A percentile compares a stretch with the other conserved stretches of the same genome.
phyloP scores from a whole-genome alignment of 2,797 vertebrate genomes.

The Phrynocephalus vlangalii region DNA sequence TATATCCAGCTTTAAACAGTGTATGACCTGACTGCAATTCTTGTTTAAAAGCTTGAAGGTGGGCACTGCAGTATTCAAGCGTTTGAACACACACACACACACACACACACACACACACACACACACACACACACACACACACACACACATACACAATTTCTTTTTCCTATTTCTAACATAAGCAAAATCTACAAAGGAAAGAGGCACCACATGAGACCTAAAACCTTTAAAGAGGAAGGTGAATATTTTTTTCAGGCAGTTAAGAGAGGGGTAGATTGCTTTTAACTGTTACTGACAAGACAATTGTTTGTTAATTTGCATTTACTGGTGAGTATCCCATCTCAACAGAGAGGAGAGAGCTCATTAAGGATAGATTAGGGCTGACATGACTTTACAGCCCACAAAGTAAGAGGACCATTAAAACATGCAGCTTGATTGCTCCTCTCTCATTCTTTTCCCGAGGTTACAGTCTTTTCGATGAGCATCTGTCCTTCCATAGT shows the following conservation, averaged over 20 bases:
- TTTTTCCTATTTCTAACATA: background rate
- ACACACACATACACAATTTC: background rate
- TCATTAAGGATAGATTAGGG: conserved; percentile 49
- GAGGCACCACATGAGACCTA: conserved; percentile 45
- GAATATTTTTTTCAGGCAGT: conserved; percentile 26
- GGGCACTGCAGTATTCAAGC: no score
- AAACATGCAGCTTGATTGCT: conserved; percentile 1
- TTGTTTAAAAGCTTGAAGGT: background rate
- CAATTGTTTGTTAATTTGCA: conserved; percentile 57
- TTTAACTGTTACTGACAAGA: conserved; percentile 68
- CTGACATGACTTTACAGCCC: conserved; percentile 41
- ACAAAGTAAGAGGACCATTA: conserved; percentile 36
- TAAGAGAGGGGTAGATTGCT: conserved; percentile 48
- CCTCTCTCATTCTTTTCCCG: conserved; percentile 21
- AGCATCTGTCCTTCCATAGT: conserved; percentile 7
- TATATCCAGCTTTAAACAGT: background rate
- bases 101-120: no score
- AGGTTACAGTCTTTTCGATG: background rate
- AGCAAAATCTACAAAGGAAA: conserved; percentile 7
- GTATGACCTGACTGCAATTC: background rate
- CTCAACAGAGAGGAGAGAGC: conserved; percentile 35
- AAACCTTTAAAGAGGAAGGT: conserved; percentile 41
- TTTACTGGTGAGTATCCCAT: conserved; percentile 50
- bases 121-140: no score
- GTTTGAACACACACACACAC: no score